Percentiles rank a stretch among this genome's conserved stretches.
Evolutionary conservation across 2,797 vertebrate genomes (phyloP).

Genomic region (Acanthurus tractus): DNA sequence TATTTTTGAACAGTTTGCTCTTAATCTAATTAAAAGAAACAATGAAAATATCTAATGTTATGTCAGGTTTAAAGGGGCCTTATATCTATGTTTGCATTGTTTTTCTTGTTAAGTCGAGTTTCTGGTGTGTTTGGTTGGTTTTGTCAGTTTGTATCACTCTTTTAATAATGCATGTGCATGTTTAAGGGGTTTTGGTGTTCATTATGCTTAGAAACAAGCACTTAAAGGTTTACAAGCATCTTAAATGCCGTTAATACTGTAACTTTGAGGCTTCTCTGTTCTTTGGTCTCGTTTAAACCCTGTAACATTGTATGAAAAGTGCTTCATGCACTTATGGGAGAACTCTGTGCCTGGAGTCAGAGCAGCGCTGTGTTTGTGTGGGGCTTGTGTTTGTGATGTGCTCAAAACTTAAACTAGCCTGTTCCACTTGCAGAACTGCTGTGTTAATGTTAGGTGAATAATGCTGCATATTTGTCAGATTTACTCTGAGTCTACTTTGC

Average conservation of each 20-base stretch:
- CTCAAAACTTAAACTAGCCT: slow-evolving; percentile 9
- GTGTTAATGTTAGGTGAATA: background rate
- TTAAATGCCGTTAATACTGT: slow-evolving; percentile 1
- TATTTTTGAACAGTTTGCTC: background rate
- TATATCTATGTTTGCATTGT: background rate
- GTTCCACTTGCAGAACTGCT: background rate
- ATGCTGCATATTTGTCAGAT: background rate
- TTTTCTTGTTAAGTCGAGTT: background rate
- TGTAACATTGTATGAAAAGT: background rate
- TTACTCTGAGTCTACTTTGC: background rate
- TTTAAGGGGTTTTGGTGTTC: slow-evolving; percentile 21
- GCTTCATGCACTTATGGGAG: background rate
- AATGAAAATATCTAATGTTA: background rate
- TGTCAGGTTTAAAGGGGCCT: background rate
- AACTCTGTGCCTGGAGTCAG: background rate
- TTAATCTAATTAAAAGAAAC: background rate
- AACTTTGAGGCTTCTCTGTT: background rate
- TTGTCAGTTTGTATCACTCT: background rate
- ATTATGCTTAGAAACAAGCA: slow-evolving; percentile 1
- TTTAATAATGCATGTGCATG: slow-evolving; percentile 24
- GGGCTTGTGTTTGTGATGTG: background rate
- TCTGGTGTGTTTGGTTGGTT: background rate
- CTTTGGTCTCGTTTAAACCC: slow-evolving; percentile 18
- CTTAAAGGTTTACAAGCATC: background rate
- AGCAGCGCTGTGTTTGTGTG: slow-evolving; percentile 1